These are phyloP conservation scores for Lasioglossum oenotherae DNA, from an alignment of 2,888 invertebrate species.

Conservation along the genomic window DNA sequence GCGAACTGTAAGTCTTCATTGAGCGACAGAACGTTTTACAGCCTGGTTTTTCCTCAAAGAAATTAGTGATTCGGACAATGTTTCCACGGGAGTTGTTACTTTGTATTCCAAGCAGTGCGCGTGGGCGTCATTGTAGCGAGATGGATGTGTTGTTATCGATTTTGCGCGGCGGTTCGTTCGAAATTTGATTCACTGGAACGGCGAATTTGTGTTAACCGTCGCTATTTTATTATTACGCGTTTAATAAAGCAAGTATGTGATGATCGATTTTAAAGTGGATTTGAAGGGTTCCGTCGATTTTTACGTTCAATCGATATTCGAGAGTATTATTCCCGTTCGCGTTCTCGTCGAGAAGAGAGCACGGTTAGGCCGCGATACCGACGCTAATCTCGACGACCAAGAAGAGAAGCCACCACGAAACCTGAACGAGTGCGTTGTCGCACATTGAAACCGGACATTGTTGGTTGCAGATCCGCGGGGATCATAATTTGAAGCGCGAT, in stretches of 20 bases:
- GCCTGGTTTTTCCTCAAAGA: not conserved
- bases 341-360: not conserved
- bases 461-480: slow-evolving; percentile 55
- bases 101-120: not conserved
- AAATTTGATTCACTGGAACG: slow-evolving; percentile 9
- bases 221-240: slow-evolving; percentile 61
- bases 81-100: slow-evolving; percentile 11
- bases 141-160: slow-evolving; percentile 5
- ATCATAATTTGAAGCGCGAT: slow-evolving; percentile 10
- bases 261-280: not conserved
- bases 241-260: slow-evolving; percentile 62
- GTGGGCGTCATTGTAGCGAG: not conserved
- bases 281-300: slow-evolving; percentile 1
- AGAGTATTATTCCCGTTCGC: slow-evolving; percentile 23
- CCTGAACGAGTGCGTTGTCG: slow-evolving; percentile 24
- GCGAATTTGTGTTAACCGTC: slow-evolving; percentile 50
- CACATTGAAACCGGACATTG: slow-evolving; percentile 54
- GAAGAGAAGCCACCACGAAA: slow-evolving; percentile 20
- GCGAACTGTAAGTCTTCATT: not conserved
- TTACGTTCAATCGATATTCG: slow-evolving; percentile 21
- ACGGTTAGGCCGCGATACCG: not conserved
- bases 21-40: not conserved
- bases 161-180: not conserved
- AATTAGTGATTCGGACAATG: not conserved
- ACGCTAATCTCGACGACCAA: slow-evolving; percentile 9